Evolutionary conservation across 2,888 invertebrate species (phyloP), one percentile per base, ranked within the genome.

Genomic region (Euspilapteryx auroguttella): DNA sequence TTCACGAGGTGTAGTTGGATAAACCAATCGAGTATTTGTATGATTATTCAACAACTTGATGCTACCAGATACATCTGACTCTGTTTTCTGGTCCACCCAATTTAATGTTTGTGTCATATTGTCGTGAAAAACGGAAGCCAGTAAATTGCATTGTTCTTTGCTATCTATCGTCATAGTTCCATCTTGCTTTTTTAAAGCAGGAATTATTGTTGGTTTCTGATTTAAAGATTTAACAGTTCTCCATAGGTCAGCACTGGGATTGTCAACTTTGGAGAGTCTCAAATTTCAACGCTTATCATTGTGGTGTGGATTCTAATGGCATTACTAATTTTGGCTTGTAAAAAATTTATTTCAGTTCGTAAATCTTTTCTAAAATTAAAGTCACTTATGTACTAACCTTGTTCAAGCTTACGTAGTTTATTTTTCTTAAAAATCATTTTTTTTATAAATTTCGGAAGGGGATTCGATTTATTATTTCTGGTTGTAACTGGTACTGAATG

Each of bases 31-130:
- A n/a, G n/a, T n/a, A n/a, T n/a, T n/a, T n/a, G n/a, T 2, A 26
- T 14, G 21, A 2, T 7, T 24, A 6, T 28, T 20, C 10, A 31
- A 2, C 4, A 6, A 8, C 4, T 4, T 14, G 2, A 31, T 25
- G 5, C 32, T 31, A 1, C 14, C 9, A 8, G 14, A 2, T 9
- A 34, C 34, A 2, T 7, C 4, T 3, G 10, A 8, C 10, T 29
- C 29, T 1, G 17, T 14, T 9, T 14, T 10, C 9, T 22, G 10
- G 10, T 9, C 20, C 11, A 6, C 1, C 30, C 30, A 33, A 8
- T 28, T 12, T 5, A 12, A 8, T 9, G 33, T 33, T 10, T 31
- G 26, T 5, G 12, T 10, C 33, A 33, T 33, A 14, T 33, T 33
- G 7, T 24, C 9, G 3, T 15, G 3, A 13, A 33, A 33, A 3